phyloP scores from a whole-genome alignment of 1,140 invertebrate genomes.

The Tetragonula clypearis region DNA sequence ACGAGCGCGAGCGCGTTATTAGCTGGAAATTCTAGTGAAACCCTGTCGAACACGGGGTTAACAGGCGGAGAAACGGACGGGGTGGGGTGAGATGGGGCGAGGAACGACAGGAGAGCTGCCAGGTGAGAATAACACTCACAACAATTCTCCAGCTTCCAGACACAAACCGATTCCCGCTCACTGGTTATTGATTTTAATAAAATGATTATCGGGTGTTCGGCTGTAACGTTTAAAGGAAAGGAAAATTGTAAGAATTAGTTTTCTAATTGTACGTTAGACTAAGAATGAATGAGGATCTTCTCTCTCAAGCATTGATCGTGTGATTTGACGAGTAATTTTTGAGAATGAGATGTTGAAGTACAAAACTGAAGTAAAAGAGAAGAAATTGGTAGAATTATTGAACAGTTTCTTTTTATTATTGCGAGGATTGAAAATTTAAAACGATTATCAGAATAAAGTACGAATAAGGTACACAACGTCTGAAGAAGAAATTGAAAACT shows the following conservation, averaged over 20 bases:
- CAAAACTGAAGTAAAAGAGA: too few species aligned
- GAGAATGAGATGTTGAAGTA: not conserved
- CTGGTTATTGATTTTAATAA: conserved; percentile 14
- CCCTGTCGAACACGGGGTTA: conserved; percentile 36
- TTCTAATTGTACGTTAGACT: not conserved
- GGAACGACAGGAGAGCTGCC: not conserved
- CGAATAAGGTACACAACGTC: too few species aligned
- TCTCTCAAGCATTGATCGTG: not conserved
- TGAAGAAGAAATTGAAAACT: too few species aligned
- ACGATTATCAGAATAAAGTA: too few species aligned
- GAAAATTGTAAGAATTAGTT: not conserved
- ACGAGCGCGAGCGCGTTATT: conserved; percentile 52
- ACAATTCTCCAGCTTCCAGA: not conserved
- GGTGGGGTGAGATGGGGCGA: not conserved
- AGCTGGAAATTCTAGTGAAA: conserved; percentile 49
- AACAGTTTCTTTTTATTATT: too few species aligned
- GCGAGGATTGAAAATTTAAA: too few species aligned
- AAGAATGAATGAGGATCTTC: not conserved
- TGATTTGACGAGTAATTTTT: not conserved
- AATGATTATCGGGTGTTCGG: not conserved
- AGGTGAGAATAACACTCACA: conserved; percentile 16
- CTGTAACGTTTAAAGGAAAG: not conserved
- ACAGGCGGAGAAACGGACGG: conserved; percentile 11
- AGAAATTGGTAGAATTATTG: too few species aligned
- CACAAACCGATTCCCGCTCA: not conserved